phyloP scores from a whole-genome alignment of 2,797 vertebrate species.

The Tragopan temminckii region DNA sequence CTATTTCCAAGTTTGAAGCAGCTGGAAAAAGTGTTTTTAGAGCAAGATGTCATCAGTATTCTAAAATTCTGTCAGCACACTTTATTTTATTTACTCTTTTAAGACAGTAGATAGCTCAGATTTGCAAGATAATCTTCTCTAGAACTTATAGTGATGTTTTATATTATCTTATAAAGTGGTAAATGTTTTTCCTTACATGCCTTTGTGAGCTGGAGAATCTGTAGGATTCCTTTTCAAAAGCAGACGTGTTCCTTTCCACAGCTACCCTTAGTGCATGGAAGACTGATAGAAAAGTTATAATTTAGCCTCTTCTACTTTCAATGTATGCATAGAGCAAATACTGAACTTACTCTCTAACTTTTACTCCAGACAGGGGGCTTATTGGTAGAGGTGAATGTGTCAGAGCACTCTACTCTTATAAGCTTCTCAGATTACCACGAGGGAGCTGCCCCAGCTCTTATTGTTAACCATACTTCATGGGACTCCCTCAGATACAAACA shows the following conservation, averaged over 20 bases:
- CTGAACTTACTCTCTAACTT: not conserved
- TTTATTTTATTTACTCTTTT: not conserved
- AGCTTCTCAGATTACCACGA: slow-evolving; percentile 92
- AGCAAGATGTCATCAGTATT: not conserved
- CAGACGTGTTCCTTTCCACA: not conserved
- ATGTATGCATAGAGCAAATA: not conserved
- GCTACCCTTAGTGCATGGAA: not conserved
- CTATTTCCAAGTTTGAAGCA: not conserved
- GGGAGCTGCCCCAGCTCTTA: slow-evolving; percentile 92
- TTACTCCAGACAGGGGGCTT: slow-evolving; percentile 87
- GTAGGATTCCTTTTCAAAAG: not conserved
- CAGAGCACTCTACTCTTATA: slow-evolving; percentile 90
- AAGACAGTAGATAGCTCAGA: not conserved
- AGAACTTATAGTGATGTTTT: not conserved
- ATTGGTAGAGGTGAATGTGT: slow-evolving; percentile 90
- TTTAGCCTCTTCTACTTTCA: not conserved
- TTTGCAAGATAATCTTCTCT: not conserved
- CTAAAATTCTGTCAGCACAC: not conserved
- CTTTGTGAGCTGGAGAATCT: not conserved
- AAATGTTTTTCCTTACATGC: not conserved
- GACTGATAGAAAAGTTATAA: not conserved
- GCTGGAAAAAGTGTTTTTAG: not conserved
- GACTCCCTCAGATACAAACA: slow-evolving; percentile 86
- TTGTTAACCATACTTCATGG: slow-evolving; percentile 93
- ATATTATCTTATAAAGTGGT: not conserved